phyloP scores from a whole-genome alignment of 1,140 invertebrate genomes.

The Platorchestia sp. region DNA sequence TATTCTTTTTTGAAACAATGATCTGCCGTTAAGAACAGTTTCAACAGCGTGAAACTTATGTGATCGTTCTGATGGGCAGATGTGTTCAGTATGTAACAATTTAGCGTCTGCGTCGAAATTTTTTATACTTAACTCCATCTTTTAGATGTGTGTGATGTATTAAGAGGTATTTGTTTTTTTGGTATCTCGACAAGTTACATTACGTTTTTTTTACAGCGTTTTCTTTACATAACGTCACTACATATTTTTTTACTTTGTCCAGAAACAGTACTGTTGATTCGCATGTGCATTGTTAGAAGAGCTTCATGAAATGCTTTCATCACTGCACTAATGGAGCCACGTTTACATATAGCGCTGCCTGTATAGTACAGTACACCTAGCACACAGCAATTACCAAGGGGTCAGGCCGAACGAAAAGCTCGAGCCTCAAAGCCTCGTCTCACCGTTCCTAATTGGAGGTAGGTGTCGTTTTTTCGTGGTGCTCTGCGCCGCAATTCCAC shows the following conservation, averaged over 20 bases:
- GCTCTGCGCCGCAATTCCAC: conserved; percentile 50
- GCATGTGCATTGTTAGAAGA: neutral
- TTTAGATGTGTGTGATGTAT: neutral
- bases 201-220: neutral
- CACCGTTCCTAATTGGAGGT: conserved; percentile 52
- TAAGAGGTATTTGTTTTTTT: neutral
- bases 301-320: neutral
- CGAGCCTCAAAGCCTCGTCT: conserved; percentile 45
- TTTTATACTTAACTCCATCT: neutral
- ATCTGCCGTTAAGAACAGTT: neutral
- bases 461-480: conserved; percentile 48
- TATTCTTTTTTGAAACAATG: neutral
- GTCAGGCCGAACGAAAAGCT: conserved; percentile 28
- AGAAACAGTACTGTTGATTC: neutral
- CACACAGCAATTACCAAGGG: conserved; percentile 16
- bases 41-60: neutral
- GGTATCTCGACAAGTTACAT: neutral
- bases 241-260: neutral
- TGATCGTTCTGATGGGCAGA: neutral
- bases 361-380: neutral
- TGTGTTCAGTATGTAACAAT: neutral
- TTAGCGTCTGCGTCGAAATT: neutral
- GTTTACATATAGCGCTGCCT: neutral
- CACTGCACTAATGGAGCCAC: neutral
- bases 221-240: neutral